Conservation (phyloP, 2,797 vertebrate genomes). For the Fringilla coelebs region DNA sequence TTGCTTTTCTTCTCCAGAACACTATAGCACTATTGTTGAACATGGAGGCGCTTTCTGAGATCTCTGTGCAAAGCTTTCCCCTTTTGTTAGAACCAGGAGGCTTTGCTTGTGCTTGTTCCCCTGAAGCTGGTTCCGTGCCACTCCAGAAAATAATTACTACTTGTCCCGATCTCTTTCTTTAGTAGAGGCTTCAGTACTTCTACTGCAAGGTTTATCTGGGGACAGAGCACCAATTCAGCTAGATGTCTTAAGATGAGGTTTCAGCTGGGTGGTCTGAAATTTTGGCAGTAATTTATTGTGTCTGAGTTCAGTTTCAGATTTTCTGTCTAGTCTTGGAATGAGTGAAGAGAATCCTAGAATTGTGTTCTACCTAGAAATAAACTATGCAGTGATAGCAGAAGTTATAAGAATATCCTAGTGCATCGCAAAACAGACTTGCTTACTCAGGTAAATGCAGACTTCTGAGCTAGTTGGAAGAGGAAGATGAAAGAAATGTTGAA, state of each 20-base stretch:
- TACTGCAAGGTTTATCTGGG: neutral
- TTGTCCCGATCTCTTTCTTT: neutral
- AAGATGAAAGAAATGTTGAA: neutral
- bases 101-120: neutral
- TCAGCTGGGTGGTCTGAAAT: neutral
- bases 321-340: neutral
- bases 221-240: neutral
- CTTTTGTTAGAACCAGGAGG: neutral
- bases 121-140: neutral
- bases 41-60: neutral
- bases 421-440: neutral
- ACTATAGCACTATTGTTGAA: neutral
- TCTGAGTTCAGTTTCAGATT: neutral
- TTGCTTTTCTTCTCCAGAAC: neutral
- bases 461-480: neutral
- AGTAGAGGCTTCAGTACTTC: neutral
- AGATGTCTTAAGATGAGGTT: neutral
- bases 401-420: neutral
- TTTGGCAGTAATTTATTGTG: neutral
- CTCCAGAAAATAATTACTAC: neutral
- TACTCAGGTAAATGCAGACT: neutral
- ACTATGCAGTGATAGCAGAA: neutral
- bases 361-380: neutral
- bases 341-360: neutral
- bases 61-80: neutral